A percentile compares a stretch with the other conserved stretches of the same genome.
Evolutionary conservation across 2,113 vertebrate species (phyloP).

Genomic region (Probosciger aterrimus): DNA sequence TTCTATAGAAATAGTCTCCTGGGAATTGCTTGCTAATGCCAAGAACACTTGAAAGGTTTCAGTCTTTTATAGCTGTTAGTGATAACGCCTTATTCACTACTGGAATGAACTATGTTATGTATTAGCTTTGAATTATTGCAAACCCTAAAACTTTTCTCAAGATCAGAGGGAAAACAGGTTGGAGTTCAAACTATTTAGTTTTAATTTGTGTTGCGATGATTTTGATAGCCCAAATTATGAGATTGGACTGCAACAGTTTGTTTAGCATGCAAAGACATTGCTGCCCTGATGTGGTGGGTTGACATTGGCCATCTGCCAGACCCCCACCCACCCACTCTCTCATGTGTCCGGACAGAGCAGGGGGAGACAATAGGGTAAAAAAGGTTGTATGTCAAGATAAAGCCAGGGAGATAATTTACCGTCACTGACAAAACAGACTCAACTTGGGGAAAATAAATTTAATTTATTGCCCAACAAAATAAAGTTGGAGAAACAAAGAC

Average conservation of each 20-base stretch:
- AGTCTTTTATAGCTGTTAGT: neutral
- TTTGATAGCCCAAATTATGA: neutral
- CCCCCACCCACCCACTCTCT: neutral
- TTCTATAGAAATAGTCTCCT: neutral
- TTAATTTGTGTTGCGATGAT: neutral
- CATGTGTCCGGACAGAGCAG: rapidly evolving
- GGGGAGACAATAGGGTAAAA: neutral
- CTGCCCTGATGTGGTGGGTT: neutral
- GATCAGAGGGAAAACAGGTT: neutral
- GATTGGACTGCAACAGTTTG: neutral
- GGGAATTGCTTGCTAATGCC: neutral
- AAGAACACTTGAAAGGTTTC: neutral
- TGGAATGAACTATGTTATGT: neutral
- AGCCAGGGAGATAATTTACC: neutral
- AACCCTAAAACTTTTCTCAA: neutral
- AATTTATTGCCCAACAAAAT: neutral
- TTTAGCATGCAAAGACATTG: neutral
- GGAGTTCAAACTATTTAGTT: neutral
- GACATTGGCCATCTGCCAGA: neutral
- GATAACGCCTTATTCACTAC: neutral
- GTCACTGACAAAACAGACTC: neutral
- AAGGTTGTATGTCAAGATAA: neutral
- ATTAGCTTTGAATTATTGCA: neutral
- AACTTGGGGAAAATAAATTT: rapidly evolving
- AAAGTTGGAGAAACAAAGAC: neutral